phyloP scores from a whole-genome alignment of 2,113 vertebrate genomes.

The Columba livia region DNA sequence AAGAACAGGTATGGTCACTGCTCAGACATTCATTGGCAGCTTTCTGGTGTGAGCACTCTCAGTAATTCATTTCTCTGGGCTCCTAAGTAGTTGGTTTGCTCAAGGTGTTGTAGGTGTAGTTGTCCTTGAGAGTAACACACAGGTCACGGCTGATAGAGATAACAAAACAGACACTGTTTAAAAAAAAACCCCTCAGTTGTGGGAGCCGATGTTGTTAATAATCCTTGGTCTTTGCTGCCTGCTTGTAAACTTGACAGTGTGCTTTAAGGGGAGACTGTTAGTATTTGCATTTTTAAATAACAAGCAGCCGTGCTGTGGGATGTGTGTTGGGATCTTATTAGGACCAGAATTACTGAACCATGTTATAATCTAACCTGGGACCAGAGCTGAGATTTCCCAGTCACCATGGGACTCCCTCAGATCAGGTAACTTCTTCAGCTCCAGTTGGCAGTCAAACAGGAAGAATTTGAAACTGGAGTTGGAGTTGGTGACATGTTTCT shows the following conservation, averaged over 20 bases:
- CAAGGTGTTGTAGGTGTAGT: slow-evolving; percentile 14
- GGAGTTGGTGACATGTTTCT: not conserved
- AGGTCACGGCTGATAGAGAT: not conserved
- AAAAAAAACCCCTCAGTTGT: not conserved
- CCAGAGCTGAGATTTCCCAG: not conserved
- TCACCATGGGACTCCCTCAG: not conserved
- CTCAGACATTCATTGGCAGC: not conserved
- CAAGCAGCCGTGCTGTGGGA: not conserved
- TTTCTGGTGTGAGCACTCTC: not conserved
- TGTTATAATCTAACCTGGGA: not conserved
- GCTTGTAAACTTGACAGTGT: not conserved
- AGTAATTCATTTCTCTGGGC: not conserved
- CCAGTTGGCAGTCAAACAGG: not conserved
- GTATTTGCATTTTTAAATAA: not conserved
- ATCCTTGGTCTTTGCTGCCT: slow-evolving; percentile 18
- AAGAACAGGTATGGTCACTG: not conserved
- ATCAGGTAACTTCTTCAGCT: not conserved
- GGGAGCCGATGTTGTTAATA: not conserved
- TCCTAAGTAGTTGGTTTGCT: slow-evolving; percentile 13
- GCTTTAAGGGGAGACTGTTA: not conserved
- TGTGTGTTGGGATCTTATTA: not conserved
- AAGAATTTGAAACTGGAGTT: not conserved
- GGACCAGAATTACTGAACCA: not conserved
- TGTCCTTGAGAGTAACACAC: slow-evolving; percentile 14
- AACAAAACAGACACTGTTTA: not conserved